phyloP scores from a whole-genome alignment of 53 echinoderm and acorn worm species.

The Holothuria scabra region DNA sequence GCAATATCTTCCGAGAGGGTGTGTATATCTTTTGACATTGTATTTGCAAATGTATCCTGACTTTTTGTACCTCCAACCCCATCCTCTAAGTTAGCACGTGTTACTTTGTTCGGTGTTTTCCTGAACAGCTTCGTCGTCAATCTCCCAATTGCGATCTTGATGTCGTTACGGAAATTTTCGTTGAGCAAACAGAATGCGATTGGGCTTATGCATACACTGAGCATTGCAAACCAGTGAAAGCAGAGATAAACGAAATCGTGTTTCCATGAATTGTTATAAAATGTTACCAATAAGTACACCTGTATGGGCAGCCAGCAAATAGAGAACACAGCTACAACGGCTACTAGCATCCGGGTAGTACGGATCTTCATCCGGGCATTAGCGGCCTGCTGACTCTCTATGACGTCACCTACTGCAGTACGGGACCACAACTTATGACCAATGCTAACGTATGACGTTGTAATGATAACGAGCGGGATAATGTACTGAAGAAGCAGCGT shows the following conservation, averaged over 20 bases:
- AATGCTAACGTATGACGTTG: slow-evolving; percentile 83
- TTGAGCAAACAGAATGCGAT: slow-evolving; percentile 91
- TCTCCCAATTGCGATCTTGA: slow-evolving; percentile 36
- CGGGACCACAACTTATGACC: slow-evolving; percentile 79
- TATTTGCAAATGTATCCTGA: slow-evolving; percentile 48
- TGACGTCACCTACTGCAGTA: slow-evolving; percentile 76
- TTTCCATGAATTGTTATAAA: slow-evolving; percentile 57
- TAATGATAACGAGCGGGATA: slow-evolving; percentile 79
- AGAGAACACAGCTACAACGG: slow-evolving; percentile 83
- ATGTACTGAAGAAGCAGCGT: slow-evolving; percentile 79
- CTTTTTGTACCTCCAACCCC: slow-evolving; percentile 39
- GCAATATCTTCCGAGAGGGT: slow-evolving; percentile 46
- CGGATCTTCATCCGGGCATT: slow-evolving; percentile 72
- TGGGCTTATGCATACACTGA: slow-evolving; percentile 91
- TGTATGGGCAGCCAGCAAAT: slow-evolving; percentile 91
- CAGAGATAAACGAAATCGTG: slow-evolving; percentile 74
- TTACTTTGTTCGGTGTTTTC: slow-evolving; percentile 26
- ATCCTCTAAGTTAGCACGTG: slow-evolving; percentile 11
- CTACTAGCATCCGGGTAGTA: slow-evolving; percentile 82
- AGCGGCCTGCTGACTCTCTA: slow-evolving; percentile 80
- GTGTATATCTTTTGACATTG: slow-evolving; percentile 45
- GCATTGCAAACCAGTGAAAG: slow-evolving; percentile 91
- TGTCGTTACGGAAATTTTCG: slow-evolving; percentile 83
- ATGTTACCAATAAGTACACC: slow-evolving; percentile 65
- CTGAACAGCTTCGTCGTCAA: slow-evolving; percentile 18